Evolutionary conservation across 2,888 invertebrate genomes (phyloP).

Genomic region (Rotaria macrura): DNA sequence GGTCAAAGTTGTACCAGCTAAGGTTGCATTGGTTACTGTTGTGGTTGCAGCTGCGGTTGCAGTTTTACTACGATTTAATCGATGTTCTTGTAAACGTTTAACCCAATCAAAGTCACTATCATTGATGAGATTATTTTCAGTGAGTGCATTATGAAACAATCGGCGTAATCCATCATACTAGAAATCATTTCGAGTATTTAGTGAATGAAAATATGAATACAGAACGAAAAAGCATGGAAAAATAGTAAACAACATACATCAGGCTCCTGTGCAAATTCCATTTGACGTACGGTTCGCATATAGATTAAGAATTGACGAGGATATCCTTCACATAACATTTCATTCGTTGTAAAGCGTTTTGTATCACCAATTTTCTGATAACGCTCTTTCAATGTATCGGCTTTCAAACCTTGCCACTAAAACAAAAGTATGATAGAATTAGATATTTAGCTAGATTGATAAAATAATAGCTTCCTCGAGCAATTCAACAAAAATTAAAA

Average conservation of each 20-base stretch:
- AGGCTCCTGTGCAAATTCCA: constrained; percentile 95
- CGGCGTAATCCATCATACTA: background rate
- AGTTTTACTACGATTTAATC: constrained; percentile 14
- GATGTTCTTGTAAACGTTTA: constrained; percentile 11
- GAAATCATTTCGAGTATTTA: background rate
- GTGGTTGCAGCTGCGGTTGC: background rate
- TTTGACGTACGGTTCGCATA: constrained; percentile 76
- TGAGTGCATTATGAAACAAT: background rate
- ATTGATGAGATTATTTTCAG: background rate
- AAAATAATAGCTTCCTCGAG: too few relatives aligned
- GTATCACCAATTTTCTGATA: constrained; percentile 98
- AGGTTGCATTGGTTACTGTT: background rate
- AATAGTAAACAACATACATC: constrained; percentile 52
- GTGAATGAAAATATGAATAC: background rate
- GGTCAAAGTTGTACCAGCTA: background rate
- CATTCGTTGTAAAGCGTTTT: constrained; percentile 87
- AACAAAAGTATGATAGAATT: background rate
- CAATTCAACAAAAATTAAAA: too few relatives aligned
- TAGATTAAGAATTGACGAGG: constrained; percentile 82
- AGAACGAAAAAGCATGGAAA: too few relatives aligned
- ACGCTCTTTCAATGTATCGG: constrained; percentile 86
- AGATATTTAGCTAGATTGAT: too few relatives aligned
- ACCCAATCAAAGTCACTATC: constrained; percentile 12
- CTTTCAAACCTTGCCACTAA: constrained; percentile 87
- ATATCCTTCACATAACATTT: constrained; percentile 61